Conservation (phyloP, 2,113 vertebrate genomes). For the Ceyx margarethae region DNA sequence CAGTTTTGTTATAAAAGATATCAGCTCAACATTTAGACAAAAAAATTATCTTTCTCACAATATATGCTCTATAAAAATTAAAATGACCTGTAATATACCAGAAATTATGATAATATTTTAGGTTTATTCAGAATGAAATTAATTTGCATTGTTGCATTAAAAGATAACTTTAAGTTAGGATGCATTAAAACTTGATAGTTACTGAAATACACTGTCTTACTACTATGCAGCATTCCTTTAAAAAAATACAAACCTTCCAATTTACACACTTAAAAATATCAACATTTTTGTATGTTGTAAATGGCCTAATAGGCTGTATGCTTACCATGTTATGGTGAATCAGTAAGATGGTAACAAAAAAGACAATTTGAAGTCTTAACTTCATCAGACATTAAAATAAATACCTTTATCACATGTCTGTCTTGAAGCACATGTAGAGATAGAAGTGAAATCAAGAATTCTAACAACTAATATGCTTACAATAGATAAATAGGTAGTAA, state of each 20-base stretch:
- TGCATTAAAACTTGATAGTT: background rate
- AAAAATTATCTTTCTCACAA: background rate
- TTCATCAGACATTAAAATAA: background rate
- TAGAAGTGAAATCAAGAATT: background rate
- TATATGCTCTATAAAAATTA: background rate
- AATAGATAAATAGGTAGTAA: background rate
- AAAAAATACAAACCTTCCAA: background rate
- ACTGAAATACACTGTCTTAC: background rate
- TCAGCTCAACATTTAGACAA: background rate
- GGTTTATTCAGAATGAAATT: background rate
- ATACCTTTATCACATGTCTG: background rate
- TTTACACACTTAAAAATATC: background rate
- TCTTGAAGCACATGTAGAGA: background rate
- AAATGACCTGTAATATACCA: background rate
- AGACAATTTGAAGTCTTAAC: background rate
- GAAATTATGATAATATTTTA: background rate
- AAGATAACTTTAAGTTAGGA: background rate
- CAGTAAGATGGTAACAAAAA: background rate
- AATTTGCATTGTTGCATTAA: background rate
- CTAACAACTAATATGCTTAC: background rate
- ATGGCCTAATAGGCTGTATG: background rate
- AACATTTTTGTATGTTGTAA: background rate
- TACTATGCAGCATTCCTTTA: background rate
- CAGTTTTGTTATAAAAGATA: background rate
- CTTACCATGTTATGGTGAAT: background rate